phyloP scores from a whole-genome alignment of 1,140 invertebrate species.

The Stratiolaelaps scimitus region DNA sequence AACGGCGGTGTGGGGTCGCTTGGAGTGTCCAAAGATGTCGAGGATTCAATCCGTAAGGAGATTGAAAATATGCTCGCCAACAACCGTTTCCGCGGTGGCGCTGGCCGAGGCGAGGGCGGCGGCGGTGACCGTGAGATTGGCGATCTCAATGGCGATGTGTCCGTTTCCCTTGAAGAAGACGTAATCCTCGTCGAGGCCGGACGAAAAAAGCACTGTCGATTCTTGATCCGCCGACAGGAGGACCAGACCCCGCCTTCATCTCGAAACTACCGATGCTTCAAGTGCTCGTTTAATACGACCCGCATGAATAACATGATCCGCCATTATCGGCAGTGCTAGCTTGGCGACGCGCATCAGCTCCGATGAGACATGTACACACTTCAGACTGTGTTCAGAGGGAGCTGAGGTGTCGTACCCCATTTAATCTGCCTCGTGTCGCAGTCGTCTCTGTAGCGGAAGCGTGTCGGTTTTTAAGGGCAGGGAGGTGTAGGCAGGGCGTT shows the following conservation, averaged over 20 bases:
- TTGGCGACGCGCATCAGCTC: no score
- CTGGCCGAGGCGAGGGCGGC: not conserved
- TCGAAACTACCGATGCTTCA: conserved; percentile 1
- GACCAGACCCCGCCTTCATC: conserved; percentile 16
- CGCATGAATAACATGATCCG: conserved; percentile 22
- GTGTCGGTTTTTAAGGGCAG: no score
- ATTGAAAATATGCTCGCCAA: conserved; percentile 16
- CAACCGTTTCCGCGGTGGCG: conserved; percentile 16
- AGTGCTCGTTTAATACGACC: conserved; percentile 2
- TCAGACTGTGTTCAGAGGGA: no score
- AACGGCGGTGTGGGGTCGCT: not conserved
- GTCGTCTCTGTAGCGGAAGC: no score
- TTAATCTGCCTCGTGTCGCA: no score
- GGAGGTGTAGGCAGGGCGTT: no score
- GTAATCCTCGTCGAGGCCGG: not conserved
- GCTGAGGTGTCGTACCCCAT: no score
- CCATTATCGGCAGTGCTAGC: conserved; percentile 4
- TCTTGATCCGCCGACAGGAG: conserved; percentile 20
- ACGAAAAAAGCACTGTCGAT: conserved; percentile 11
- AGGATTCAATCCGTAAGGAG: conserved; percentile 12
- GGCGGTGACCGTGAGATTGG: not conserved
- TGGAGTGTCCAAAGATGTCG: conserved; percentile 18
- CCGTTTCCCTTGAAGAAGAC: conserved; percentile 7
- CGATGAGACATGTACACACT: no score
- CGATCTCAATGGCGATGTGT: not conserved